Base-by-base conservation (phyloP, 2,888 invertebrate species). In the Standfussiana lucernea region DNA sequence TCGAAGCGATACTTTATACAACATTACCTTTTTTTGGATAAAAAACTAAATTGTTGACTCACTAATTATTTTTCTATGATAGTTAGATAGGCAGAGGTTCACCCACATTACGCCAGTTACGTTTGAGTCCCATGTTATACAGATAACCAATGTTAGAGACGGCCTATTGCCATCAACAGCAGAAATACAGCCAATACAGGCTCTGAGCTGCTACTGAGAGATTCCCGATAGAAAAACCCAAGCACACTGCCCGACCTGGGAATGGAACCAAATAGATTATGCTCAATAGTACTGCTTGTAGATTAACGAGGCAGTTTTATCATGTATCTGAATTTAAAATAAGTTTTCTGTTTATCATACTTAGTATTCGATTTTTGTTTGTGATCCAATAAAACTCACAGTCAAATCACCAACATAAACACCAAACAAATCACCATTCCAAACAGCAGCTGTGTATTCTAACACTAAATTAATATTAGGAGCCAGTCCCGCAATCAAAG, bases 401-500 rank as follows among this genome's bases (percentile, higher is more conserved):
- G 8, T 15, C 24, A 45, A 61, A 42, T 37, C 13, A 32, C n/a
- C 35, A 53, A 64, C 35, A 62, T 21, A 21, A 82, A 67, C 64
- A 53, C 13, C 24, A 62, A 82, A 50, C 73, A 24, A 72, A 74
- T 77, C 50, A 73, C 47, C 45, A 28, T 59, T 32, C 32, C 28
- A 13, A 32, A 66, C 70, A 59, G 24, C 85, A 83, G 74, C 83
- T 80, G 77, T 71, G 62, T 53, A 70, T 64, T 53, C 77, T 79
- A 59, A 82, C 84, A 83, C 77, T 80, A 82, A 79, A 87, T 87
- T 89, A 85, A 85, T 89, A 85, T 87, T 75, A 82, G 76, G 47
- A 71, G 40, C 68, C 75, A 79, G 67, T 75, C 80, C 77, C 76
- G 73, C 84, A 84, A 89, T 85, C 79, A 80, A 89, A 89, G 85